Evolutionary conservation across 2,797 vertebrate species (phyloP).

Genomic region (Gallinago stenura): DNA sequence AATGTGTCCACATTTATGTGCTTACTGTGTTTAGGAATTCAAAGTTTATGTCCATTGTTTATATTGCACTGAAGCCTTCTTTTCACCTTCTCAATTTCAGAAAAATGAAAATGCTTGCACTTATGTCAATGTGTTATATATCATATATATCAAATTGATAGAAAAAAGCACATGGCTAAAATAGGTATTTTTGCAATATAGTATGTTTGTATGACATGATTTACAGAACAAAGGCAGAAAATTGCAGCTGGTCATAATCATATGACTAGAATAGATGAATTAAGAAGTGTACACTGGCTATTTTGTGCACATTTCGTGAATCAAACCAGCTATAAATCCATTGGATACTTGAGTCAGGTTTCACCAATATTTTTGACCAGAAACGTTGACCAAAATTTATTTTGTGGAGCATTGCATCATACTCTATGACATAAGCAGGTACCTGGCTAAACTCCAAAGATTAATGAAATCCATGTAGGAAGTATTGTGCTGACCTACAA

Average conservation of each 20-base stretch:
- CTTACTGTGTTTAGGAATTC: constrained; percentile 26
- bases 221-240: not conserved
- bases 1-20: constrained; percentile 28
- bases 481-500: not conserved
- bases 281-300: not conserved
- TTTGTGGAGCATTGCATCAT: not conserved
- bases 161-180: not conserved
- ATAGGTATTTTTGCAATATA: not conserved
- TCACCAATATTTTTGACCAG: not conserved
- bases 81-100: not conserved
- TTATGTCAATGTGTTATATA: not conserved
- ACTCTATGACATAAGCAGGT: not conserved
- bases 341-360: not conserved
- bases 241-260: not conserved
- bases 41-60: constrained; percentile 14
- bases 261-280: not conserved
- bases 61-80: not conserved
- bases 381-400: not conserved
- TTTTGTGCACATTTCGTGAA: not conserved
- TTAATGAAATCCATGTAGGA: not conserved
- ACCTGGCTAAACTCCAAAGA: not conserved
- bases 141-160: not conserved
- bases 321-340: not conserved
- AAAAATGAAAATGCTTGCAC: not conserved
- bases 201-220: not conserved